Conservation (phyloP, 2,113 vertebrate species). For the Cheirogaleus medius region DNA sequence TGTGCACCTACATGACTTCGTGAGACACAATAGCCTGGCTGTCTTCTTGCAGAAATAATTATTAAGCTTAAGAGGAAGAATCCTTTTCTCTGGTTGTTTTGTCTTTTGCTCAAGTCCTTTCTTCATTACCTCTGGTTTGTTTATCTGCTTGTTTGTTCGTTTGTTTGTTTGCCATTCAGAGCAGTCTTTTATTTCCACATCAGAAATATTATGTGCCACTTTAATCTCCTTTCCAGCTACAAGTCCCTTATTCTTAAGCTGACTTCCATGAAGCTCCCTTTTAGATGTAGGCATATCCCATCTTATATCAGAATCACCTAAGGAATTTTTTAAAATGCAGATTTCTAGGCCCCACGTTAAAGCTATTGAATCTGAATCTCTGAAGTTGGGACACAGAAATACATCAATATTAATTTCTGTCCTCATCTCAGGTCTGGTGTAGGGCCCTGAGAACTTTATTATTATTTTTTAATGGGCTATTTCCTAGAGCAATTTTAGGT, state of each 20-base stretch:
- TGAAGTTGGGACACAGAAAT: neutral
- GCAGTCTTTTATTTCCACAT: neutral
- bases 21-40: neutral
- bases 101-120: neutral
- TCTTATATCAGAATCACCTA: neutral
- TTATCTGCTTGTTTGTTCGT: neutral
- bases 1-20: neutral
- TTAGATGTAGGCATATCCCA: no score
- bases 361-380: neutral
- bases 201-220: neutral
- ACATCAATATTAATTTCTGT: neutral
- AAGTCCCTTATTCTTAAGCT: neutral
- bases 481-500: neutral
- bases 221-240: neutral
- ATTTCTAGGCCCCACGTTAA: neutral
- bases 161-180: neutral
- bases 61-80: neutral
- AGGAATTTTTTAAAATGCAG: neutral
- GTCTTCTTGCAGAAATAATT: neutral
- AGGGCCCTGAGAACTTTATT: neutral
- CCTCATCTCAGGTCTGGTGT: neutral
- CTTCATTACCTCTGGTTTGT: neutral
- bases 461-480: neutral
- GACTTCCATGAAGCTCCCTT: neutral
- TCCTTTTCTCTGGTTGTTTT: neutral